Evolutionary conservation across 2,797 vertebrate genomes (phyloP), one percentile per base, ranked within the genome.

Genomic region (Sus cebifrons): DNA sequence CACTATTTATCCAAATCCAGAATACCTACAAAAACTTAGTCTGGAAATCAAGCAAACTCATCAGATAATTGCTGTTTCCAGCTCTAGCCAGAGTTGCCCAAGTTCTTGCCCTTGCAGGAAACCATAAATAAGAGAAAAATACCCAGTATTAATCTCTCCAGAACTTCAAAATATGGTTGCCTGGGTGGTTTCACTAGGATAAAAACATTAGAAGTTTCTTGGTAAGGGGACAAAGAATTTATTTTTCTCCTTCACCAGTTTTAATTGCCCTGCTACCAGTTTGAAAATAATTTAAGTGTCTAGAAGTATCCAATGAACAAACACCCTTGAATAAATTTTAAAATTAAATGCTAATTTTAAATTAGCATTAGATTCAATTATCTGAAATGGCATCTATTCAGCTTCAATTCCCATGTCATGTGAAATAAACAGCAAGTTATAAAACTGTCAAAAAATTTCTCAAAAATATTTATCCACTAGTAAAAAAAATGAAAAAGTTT

Each of bases 211-310:
- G 64, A 84, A 85, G 11, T 40, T 70, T 95, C n/a, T 40, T 54
- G 75, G 62, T 94, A 79, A 92, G n/a, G 44, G 49, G 32, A 92
- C 65, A 94, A 89, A 92, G 79, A 87, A 58, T 14, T 86, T 65
- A 70, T 88, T 96, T 96, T 92, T 89, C 67, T 84, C 36, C 64
- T 92, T 96, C 52, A 77, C 18, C 71, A 85, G 68, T 92, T 95
- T 65, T 60, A 95, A 89, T 82, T 83, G 54, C 60, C 49, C 67
- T 67, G 44, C 74, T 94, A 84, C 56, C 32, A 64, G 64, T 87
- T 75, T 81, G 81, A 96, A 95, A 91, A 84, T 93, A 95, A 95
- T 95, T 81, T 77, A 90, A 96, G 67, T 86, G 44, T 86, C 95
- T 96, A 68, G 95, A 95, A 93, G 32, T 81, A 91, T 84, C 78